phyloP scores from a whole-genome alignment of 2,888 invertebrate genomes.

The Heteropelma amictum region DNA sequence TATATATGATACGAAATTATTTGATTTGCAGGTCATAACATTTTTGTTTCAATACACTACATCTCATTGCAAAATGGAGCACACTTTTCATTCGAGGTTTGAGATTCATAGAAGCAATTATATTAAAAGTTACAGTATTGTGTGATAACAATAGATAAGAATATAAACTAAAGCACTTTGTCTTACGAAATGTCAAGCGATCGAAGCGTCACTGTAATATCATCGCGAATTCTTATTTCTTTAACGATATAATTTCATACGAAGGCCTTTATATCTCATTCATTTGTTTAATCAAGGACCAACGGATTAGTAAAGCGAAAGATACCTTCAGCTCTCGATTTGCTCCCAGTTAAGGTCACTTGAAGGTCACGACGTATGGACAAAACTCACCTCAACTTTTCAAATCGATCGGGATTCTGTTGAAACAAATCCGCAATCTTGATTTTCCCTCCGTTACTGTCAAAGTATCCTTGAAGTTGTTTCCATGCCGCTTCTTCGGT shows the following conservation, averaged over 20 bases:
- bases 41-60: no score
- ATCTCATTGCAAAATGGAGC: no score
- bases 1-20: no score
- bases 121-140: no score
- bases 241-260: not conserved
- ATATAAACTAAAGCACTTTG: no score
- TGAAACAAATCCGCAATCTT: slow-evolving; percentile 91
- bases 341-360: slow-evolving; percentile 63
- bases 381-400: slow-evolving; percentile 89
- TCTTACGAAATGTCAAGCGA: no score
- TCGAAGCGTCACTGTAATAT: no score
- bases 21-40: no score
- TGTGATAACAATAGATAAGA: no score
- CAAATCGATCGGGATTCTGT: slow-evolving; percentile 89
- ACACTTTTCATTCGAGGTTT: no score
- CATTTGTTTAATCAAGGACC: not conserved
- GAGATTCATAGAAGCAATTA: no score
- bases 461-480: slow-evolving; percentile 87
- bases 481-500: slow-evolving; percentile 85
- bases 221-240: not conserved
- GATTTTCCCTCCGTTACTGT: slow-evolving; percentile 85
- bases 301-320: not conserved
- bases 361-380: slow-evolving; percentile 68
- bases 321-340: not conserved
- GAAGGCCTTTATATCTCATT: not conserved